phyloP scores from a whole-genome alignment of 2,888 invertebrate species.

The Campoletis raptor region DNA sequence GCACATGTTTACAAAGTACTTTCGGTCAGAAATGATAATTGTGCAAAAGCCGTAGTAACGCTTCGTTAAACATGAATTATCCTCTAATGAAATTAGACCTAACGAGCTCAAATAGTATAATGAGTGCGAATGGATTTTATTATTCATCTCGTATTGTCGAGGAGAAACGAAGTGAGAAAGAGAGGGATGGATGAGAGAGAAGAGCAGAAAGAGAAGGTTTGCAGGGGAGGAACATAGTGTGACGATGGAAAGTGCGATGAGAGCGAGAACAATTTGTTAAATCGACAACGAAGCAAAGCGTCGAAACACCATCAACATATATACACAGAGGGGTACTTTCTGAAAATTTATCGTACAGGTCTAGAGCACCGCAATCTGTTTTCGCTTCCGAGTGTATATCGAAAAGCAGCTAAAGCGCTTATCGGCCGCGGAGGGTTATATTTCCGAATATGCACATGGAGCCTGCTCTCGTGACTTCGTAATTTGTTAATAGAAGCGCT shows the following conservation, averaged over 20 bases:
- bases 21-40: constrained; percentile 5
- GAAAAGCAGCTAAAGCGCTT: constrained; percentile 48
- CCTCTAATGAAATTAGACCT: constrained; percentile 33
- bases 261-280: constrained; percentile 68
- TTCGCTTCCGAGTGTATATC: constrained; percentile 33
- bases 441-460: constrained; percentile 20
- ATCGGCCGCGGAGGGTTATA: constrained; percentile 46
- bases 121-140: constrained; percentile 34
- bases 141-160: constrained; percentile 15
- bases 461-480: constrained; percentile 58
- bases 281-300: constrained; percentile 63
- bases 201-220: background rate
- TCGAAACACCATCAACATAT: background rate
- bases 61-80: constrained; percentile 46
- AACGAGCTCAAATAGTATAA: constrained; percentile 47
- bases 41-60: constrained; percentile 13
- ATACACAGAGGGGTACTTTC: constrained; percentile 16
- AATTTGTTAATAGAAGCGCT: constrained; percentile 72
- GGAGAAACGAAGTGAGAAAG: background rate
- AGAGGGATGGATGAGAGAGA: background rate
- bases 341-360: constrained; percentile 65
- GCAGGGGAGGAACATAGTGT: background rate
- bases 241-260: constrained; percentile 34
- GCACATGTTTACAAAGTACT: constrained; percentile 4
- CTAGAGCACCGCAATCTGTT: constrained; percentile 23